Conservation (phyloP, 2,888 invertebrate genomes). For the Dascillus cervinus region DNA sequence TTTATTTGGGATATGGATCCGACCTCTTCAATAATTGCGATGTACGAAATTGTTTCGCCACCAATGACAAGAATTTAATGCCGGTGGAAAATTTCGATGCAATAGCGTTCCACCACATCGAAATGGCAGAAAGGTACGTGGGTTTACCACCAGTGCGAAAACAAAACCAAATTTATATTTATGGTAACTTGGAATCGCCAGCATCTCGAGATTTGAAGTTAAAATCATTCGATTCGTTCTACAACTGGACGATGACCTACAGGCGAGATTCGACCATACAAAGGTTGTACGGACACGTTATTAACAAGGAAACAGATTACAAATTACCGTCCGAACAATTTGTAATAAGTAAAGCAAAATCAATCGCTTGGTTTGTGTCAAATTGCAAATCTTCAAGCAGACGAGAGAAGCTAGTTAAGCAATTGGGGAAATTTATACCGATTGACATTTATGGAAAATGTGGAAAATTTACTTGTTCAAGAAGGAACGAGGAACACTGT, state of each 20-base stretch:
- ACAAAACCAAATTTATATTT: conserved; percentile 44
- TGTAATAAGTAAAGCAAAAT: conserved; percentile 39
- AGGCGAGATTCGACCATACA: too few relatives aligned
- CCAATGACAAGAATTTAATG: conserved; percentile 33
- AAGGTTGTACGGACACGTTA: conserved; percentile 38
- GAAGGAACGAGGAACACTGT: conserved; percentile 45
- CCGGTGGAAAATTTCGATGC: too few relatives aligned
- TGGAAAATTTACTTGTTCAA: conserved; percentile 40
- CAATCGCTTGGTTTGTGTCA: conserved; percentile 51
- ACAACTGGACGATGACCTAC: too few relatives aligned
- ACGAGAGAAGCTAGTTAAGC: conserved; percentile 41
- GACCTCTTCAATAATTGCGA: conserved; percentile 31
- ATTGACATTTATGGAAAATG: conserved; percentile 60
- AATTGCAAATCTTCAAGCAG: conserved; percentile 44
- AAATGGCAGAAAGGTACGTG: too few relatives aligned
- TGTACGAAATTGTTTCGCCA: conserved; percentile 42
- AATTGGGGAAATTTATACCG: conserved; percentile 48
- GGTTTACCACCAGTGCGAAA: conserved; percentile 36
- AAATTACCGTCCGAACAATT: conserved; percentile 16
- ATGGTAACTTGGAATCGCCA: conserved; percentile 45
- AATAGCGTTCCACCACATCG: too few relatives aligned
- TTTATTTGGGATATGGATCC: conserved; percentile 16
- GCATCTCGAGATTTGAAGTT: too few relatives aligned
- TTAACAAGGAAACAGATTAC: conserved; percentile 17
- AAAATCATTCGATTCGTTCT: too few relatives aligned